Evolutionary conservation across 2,888 invertebrate species (phyloP), one percentile per base, ranked within the genome.

Genomic region (Erebia palarica): DNA sequence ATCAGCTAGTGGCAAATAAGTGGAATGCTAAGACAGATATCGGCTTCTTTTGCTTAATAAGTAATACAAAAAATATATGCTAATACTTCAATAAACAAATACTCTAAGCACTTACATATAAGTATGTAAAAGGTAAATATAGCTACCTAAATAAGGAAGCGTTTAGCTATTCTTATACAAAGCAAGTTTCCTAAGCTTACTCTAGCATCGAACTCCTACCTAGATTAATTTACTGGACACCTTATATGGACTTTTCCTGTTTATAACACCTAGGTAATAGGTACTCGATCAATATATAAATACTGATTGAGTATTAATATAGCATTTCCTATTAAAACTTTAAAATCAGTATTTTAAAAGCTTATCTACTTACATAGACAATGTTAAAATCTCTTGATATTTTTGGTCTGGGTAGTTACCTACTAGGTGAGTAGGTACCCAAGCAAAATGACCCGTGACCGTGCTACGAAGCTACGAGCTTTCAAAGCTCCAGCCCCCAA

Each of bases 201-300:
- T 57, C 57, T 36, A 36, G 0, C 57, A 11, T 57, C 21, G 3
- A 18, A 18, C 51, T 51, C 10, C 11, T 16, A 21, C 11, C 21
- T 18, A 51, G 47, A 49, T 14, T 47, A 49, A 27, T 51, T 51
- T n/a, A 51, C 27, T 36, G n/a, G 51, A 64, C n/a, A 36, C 66
- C 65, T 53, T 73, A 61, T 58, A 59, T 14, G 51, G 58, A 65
- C 59, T 68, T 63, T 73, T 71, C 65, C 73, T 73, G 70, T 70
- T 73, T 68, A 68, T 70, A 70, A 57, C 10, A 49, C 14, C 14
- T 49, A 49, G 49, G 49, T 49, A 49, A 1, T 11, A 11, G 8
- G 51, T 14, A 51, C 51, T n/a, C n/a, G n/a, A 51, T 16, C 16
- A 16, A 53, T 9, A 7, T 53, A 49, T 49, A n/a, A n/a, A 51